Evolutionary conservation across 2,113 vertebrate genomes (phyloP), one percentile per base, ranked within the genome.

Genomic region (Hassar affinis): DNA sequence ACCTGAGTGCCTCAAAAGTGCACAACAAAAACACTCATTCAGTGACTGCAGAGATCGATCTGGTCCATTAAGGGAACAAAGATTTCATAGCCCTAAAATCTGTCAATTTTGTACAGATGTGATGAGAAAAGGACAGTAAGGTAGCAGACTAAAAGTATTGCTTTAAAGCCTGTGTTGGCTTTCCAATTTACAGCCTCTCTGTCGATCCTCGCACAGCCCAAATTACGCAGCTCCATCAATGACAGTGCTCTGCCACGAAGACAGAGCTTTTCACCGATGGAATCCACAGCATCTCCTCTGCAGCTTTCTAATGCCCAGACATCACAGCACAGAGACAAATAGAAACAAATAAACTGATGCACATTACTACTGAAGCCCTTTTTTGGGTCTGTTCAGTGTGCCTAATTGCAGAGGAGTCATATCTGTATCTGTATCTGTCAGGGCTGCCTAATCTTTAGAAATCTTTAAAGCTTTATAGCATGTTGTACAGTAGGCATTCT

Each of bases 381-480:
- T 76, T 56, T 38, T 22, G 4, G n/a, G 0, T 3, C 25, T 11
- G n/a, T 30, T 52, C 18, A 38, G 35, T 14, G 74, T 2, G 5
- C 51, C 20, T 81, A 85, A 86, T 75, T 83, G 54, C 81, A 79
- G 6, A 75, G 68, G 38, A 79, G n/a, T 77, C 30, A 56, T 56
- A 56, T 77, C 11, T 35, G 30, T 56, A 56, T n/a, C n/a, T 22
- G 15, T 25, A 77, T 77, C n/a, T n/a, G n/a, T 77, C 30, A 56
- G 38, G 47, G 38, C 35, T 33, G 47, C 62, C 35, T 18, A 49
- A 54, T 74, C 25, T 56, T 30, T 59, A 18, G 10, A 47, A 71
- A 74, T 57, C 17, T 74, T 71, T 49, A 33, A 83, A 69, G 38
- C 69, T 78, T n/a, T 9, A 74, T 27, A 72, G 49, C 6, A 27